Conservation (phyloP, 1,140 invertebrate genomes). For the Pinna nobilis region DNA sequence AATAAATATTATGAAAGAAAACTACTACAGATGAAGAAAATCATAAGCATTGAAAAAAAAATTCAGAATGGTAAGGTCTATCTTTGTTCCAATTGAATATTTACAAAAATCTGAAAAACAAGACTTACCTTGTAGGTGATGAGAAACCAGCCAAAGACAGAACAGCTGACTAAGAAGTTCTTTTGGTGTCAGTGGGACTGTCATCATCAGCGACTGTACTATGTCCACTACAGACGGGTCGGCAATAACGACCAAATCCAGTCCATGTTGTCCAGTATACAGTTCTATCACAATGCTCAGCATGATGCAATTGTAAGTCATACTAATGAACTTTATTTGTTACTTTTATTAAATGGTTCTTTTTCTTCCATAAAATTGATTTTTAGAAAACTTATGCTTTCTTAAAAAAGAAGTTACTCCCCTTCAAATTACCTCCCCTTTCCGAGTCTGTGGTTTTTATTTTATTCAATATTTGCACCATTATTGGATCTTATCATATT, state of each 20-base stretch:
- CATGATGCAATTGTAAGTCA: conserved; percentile 66
- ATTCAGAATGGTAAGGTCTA: neutral
- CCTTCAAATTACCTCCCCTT: too few species aligned
- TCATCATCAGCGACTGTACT: conserved; percentile 62
- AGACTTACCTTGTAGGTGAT: conserved; percentile 65
- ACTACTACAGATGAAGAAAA: neutral
- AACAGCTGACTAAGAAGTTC: conserved; percentile 66
- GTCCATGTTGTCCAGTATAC: conserved; percentile 53
- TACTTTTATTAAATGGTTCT: conserved; percentile 3
- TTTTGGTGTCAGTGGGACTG: conserved; percentile 71
- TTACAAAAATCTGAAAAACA: too few species aligned
- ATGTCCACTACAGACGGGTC: conserved; percentile 53
- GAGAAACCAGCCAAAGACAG: conserved; percentile 67
- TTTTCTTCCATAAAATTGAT: too few species aligned
- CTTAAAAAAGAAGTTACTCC: too few species aligned
- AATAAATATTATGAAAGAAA: too few species aligned
- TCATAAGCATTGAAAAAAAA: neutral
- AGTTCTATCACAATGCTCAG: conserved; percentile 60
- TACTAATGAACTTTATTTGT: too few species aligned
- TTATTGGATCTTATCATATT: too few species aligned
- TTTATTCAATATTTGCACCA: too few species aligned
- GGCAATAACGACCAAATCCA: conserved; percentile 27
- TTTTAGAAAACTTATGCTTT: too few species aligned
- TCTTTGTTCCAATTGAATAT: too few species aligned
- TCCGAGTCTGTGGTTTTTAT: too few species aligned